These are phyloP conservation scores for Macrosiphum euphorbiae DNA, from an alignment of 2,888 invertebrate genomes.

Conservation along the genomic window DNA sequence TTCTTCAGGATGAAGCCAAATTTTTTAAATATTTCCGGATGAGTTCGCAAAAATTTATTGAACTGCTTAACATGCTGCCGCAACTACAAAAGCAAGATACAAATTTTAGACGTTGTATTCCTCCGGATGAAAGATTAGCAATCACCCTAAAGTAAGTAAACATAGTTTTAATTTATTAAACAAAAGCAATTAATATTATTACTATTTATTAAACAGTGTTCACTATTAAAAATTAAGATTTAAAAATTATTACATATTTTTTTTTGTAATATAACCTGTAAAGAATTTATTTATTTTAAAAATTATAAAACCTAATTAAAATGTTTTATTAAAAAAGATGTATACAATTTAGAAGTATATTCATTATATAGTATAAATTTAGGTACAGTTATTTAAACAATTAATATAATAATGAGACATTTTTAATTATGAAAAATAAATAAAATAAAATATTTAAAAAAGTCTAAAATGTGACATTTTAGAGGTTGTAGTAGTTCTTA, in stretches of 20 bases:
- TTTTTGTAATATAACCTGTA: not conserved
- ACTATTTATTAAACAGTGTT: not conserved
- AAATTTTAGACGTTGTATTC: not conserved
- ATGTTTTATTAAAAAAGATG: no score
- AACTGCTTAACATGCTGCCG: not conserved
- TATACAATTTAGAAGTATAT: no score
- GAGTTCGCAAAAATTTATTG: not conserved
- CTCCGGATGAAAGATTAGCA: constrained; percentile 11
- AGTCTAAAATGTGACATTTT: no score
- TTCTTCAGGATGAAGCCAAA: not conserved
- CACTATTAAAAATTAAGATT: not conserved
- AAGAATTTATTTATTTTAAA: constrained; percentile 5
- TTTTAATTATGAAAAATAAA: not conserved
- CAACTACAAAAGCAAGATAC: constrained; percentile 24
- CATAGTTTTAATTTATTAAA: constrained; percentile 18
- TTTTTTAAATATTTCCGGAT: not conserved
- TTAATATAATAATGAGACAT: no score
- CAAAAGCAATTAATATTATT: not conserved
- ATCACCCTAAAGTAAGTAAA: constrained; percentile 34
- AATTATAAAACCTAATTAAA: no score
- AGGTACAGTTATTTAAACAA: no score
- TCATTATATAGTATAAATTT: no score
- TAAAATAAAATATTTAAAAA: not conserved
- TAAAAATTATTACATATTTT: not conserved
- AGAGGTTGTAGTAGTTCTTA: not conserved